Evolutionary conservation across 1,140 invertebrate species (phyloP), one percentile per base, ranked within the genome.

Genomic region (Schlechtendalia chinensis): DNA sequence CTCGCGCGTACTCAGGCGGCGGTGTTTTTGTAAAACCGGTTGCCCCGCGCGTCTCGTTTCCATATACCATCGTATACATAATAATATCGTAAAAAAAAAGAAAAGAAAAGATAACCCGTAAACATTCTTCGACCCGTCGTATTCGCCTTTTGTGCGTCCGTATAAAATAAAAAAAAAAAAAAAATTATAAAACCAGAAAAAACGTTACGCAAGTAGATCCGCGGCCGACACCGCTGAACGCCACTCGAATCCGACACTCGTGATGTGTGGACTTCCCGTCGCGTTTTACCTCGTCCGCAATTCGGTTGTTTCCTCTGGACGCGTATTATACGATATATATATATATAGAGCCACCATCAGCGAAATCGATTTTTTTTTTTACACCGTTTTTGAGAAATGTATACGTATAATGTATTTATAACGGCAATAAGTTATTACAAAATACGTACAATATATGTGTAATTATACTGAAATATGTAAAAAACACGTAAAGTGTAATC

Each of bases 21-120:
- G 4, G n/a, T 67, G 39, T 71, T 71, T 72, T 29, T 17, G 24
- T n/a, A 72, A 72, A 72, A 72, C 69, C 69, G 69, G 69, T 72
- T 72, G 69, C 50, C 47, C 50, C 47, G 17, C 17, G 6, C 10
- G 1, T 72, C 50, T 72, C 22, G 5, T 47, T 72, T 54, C 69
- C 12, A 69, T 69, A 22, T 24, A 27, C 22, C 32, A 16, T 65
- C 29, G 5, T 65, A 12, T 56, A 19, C n/a, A 65, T 32, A 65
- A 39, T 65, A 56, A n/a, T 56, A n/a, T 56, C 2, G 2, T 53
- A 14, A 19, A 5, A 65, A 17, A 22, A 27, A 22, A 39, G n/a
- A n/a, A n/a, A n/a, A n/a, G n/a, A n/a, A n/a, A n/a, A n/a, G n/a
- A n/a, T n/a, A n/a, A n/a, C 29, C 63, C 32, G n/a, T 22, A 29